Conservation (phyloP, 2,797 vertebrate genomes). For the Diplodus sargus region DNA sequence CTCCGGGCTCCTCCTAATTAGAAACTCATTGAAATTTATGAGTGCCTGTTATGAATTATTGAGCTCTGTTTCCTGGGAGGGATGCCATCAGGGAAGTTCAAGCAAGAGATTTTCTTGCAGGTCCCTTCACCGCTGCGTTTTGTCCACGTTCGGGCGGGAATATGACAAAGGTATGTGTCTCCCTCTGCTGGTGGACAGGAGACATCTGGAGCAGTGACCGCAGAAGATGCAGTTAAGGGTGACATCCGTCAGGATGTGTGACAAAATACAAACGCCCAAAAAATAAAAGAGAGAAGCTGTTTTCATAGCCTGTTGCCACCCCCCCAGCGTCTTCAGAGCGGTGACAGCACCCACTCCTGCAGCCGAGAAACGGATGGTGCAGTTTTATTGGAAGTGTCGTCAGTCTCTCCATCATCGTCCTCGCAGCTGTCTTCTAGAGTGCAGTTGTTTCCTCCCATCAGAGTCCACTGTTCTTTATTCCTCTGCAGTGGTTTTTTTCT, state of each 20-base stretch:
- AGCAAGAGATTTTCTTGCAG: slow-evolving; percentile 38
- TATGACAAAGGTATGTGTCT: slow-evolving; percentile 56
- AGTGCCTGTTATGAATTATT: slow-evolving; percentile 70
- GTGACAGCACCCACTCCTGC: not conserved
- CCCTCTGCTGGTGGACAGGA: slow-evolving; percentile 62
- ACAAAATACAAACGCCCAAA: not conserved
- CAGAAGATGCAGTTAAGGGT: not conserved
- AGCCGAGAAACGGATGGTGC: not conserved
- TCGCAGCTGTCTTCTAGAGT: not conserved
- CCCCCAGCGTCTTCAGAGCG: not conserved
- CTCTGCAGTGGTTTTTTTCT: not conserved
- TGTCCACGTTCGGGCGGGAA: not conserved
- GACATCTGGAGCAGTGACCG: not conserved
- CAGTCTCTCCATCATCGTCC: slow-evolving; percentile 22
- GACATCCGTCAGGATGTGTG: not conserved
- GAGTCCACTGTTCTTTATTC: not conserved
- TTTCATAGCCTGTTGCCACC: not conserved
- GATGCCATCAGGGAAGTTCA: slow-evolving; percentile 49
- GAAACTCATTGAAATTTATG: slow-evolving; percentile 73
- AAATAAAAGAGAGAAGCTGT: not conserved
- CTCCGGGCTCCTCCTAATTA: slow-evolving; percentile 72
- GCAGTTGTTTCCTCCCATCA: not conserved
- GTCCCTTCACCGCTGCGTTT: not conserved
- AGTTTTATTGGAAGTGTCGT: not conserved
- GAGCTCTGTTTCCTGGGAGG: slow-evolving; percentile 62